Evolutionary conservation across 2,113 vertebrate species (phyloP).

Genomic region (Epinephelus moara): DNA sequence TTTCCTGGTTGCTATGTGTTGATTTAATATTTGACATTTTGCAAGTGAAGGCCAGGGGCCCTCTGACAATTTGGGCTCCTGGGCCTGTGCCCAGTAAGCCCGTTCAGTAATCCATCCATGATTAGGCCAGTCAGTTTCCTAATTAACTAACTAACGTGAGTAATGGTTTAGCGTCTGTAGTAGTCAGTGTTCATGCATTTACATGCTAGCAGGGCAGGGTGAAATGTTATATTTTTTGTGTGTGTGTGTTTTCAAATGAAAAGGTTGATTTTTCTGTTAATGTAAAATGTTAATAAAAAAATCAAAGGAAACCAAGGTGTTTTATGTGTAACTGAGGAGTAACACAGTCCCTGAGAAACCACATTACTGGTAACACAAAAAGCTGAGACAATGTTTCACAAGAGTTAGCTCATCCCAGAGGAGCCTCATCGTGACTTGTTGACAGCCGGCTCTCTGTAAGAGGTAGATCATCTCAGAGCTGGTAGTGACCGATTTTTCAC

Average conservation of each 20-base stretch:
- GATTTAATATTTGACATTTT: too few species aligned
- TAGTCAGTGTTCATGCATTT: background rate
- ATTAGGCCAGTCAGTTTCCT: too few species aligned
- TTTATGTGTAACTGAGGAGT: background rate
- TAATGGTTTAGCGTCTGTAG: background rate
- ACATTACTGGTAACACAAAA: background rate
- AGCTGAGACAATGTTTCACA: conserved; percentile 21
- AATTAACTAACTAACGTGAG: too few species aligned
- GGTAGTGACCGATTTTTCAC: conserved; percentile 36
- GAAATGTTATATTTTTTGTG: too few species aligned
- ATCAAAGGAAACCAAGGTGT: background rate
- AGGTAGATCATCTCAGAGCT: conserved; percentile 36
- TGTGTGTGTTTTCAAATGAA: background rate
- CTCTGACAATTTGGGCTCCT: too few species aligned
- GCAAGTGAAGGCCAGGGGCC: too few species aligned
- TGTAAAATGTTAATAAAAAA: background rate
- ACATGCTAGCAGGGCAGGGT: background rate
- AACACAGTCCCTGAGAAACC: too few species aligned
- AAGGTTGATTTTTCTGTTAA: background rate
- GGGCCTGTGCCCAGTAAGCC: too few species aligned
- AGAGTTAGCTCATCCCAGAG: conserved; percentile 16
- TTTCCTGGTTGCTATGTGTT: too few species aligned
- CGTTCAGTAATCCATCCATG: too few species aligned
- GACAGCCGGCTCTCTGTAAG: conserved; percentile 31
- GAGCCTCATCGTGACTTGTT: background rate